A percentile compares a stretch with the other conserved stretches of the same genome.
phyloP scores from a whole-genome alignment of 2,888 invertebrate genomes.

The Catocala sponsa region DNA sequence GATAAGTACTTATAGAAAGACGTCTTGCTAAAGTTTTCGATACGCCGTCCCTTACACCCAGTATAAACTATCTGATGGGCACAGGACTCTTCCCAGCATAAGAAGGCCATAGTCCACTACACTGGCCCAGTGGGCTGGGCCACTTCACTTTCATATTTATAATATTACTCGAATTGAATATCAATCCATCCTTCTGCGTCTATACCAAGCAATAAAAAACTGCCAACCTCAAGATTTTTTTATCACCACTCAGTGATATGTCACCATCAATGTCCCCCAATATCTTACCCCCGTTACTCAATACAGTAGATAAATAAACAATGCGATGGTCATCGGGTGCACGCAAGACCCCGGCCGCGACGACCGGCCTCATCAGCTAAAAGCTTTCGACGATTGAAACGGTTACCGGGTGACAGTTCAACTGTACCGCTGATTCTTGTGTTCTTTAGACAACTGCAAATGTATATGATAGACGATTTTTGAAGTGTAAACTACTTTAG shows the following conservation, averaged over 20 bases:
- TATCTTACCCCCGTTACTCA: conserved; percentile 1
- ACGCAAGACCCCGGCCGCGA: not conserved
- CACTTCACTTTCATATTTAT: too few species aligned
- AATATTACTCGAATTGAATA: too few species aligned
- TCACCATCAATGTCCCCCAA: not conserved
- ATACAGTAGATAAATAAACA: conserved; percentile 40
- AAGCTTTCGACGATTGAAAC: conserved; percentile 72
- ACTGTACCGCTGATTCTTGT: conserved; percentile 17
- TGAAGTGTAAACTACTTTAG: too few species aligned
- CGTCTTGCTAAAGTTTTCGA: too few species aligned
- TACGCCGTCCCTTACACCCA: too few species aligned
- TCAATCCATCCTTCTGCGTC: too few species aligned
- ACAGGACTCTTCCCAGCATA: too few species aligned
- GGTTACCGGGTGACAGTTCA: conserved; percentile 45
- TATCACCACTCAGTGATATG: not conserved
- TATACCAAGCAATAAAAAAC: too few species aligned
- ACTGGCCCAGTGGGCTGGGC: too few species aligned
- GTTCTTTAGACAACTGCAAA: conserved; percentile 7
- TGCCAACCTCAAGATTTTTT: not conserved
- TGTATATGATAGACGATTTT: not conserved
- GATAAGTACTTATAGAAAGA: too few species aligned
- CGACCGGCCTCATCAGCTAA: conserved; percentile 69
- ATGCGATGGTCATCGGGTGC: conserved; percentile 6
- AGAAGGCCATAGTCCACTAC: too few species aligned
- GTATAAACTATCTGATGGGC: too few species aligned